Conservation (phyloP, 2,888 invertebrate genomes). For the Epirrhoe alternata region DNA sequence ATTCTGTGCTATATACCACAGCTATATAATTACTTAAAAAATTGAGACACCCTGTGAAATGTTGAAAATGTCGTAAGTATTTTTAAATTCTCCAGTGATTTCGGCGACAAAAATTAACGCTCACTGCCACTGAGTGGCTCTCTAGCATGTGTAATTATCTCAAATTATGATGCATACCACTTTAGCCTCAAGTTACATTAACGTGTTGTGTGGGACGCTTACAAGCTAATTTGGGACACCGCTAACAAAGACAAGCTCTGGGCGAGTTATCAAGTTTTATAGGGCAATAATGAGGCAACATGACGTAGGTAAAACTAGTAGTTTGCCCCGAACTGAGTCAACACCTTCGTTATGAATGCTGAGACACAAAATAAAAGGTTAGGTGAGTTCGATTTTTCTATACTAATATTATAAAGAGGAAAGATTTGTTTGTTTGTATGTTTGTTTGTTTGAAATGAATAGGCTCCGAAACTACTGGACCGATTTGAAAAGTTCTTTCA, state of each 20-base stretch:
- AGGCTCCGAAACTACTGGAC: no score
- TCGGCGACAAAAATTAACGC: background rate
- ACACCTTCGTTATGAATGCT: no score
- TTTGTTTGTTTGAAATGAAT: no score
- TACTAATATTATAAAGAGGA: no score
- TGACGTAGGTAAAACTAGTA: background rate
- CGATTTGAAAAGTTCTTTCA: no score
- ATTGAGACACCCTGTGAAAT: background rate
- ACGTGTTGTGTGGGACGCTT: background rate
- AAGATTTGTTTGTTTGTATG: no score
- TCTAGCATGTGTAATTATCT: background rate
- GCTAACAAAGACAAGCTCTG: background rate
- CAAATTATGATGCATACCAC: conserved; percentile 2
- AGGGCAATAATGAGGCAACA: background rate
- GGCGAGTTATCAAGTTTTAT: conserved; percentile 1
- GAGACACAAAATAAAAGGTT: no score
- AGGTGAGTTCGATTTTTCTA: no score
- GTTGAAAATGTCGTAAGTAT: background rate
- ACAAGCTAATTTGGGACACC: background rate
- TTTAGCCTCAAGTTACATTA: background rate
- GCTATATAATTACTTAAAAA: no score
- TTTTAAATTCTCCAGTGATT: background rate
- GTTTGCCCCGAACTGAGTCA: background rate
- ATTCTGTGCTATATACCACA: no score
- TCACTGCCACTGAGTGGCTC: background rate